phyloP scores from a whole-genome alignment of 2,113 vertebrate species.

The Sarotherodon lohbergeri region DNA sequence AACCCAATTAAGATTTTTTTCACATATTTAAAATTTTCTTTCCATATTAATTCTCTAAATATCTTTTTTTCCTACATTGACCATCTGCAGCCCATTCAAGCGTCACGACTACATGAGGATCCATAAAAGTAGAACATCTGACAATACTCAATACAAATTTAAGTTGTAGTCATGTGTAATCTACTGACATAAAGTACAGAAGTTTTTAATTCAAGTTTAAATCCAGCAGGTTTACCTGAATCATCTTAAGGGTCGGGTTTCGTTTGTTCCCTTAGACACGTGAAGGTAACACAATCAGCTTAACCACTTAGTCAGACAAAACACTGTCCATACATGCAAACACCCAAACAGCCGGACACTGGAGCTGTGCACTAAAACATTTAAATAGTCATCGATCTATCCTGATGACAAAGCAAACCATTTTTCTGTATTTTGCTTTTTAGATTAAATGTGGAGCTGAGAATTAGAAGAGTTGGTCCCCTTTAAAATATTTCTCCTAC shows the following conservation, averaged over 20 bases:
- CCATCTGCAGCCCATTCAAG: not conserved
- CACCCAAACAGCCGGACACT: not conserved
- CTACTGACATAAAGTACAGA: not conserved
- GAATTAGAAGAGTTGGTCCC: not conserved
- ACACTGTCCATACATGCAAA: not conserved
- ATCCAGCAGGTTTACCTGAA: not conserved
- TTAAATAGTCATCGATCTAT: not conserved
- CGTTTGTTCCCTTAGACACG: not conserved
- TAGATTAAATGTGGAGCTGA: not conserved
- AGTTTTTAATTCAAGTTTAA: fast-evolving
- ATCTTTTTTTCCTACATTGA: fast-evolving
- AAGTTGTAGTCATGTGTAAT: not conserved
- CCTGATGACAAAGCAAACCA: not conserved
- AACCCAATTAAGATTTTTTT: fast-evolving
- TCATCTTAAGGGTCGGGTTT: not conserved
- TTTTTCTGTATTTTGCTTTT: not conserved
- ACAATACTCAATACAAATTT: fast-evolving
- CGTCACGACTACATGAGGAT: not conserved
- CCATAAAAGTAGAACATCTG: not conserved
- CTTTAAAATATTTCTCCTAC: fast-evolving
- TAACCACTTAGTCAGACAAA: slow-evolving; percentile 10
- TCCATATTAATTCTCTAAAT: not conserved
- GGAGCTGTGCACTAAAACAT: not conserved
- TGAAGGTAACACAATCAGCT: slow-evolving; percentile 16
- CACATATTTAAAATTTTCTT: not conserved